Percentiles rank a stretch among this genome's conserved stretches.
phyloP scores from a whole-genome alignment of 2,888 invertebrate species.

The Athalia circularis region DNA sequence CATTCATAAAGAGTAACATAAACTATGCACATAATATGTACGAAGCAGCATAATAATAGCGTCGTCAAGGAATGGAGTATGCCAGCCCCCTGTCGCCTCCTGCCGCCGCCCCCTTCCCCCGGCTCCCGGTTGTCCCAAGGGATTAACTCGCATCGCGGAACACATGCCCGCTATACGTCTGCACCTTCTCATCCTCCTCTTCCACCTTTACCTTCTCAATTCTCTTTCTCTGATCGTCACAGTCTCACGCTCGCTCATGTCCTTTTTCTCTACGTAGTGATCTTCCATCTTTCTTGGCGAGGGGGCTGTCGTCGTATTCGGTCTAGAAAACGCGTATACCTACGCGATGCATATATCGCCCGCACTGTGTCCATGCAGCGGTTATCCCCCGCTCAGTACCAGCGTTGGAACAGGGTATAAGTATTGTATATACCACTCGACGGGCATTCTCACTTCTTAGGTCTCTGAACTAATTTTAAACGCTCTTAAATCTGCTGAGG shows the following conservation, averaged over 20 bases:
- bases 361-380: constrained; percentile 6
- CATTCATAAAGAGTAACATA: constrained; percentile 60
- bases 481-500: constrained; percentile 24
- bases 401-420: not conserved
- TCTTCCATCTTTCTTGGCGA: constrained; percentile 30
- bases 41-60: constrained; percentile 61
- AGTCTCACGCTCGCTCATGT: not conserved
- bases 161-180: constrained; percentile 62
- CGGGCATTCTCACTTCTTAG: not conserved
- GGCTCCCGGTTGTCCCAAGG: constrained; percentile 64
- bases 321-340: constrained; percentile 12
- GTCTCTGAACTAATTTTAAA: constrained; percentile 24
- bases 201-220: constrained; percentile 9
- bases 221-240: not conserved
- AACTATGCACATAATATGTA: constrained; percentile 63
- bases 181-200: constrained; percentile 57
- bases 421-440: constrained; percentile 8
- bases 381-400: constrained; percentile 29
- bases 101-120: constrained; percentile 40
- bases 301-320: not conserved
- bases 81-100: constrained; percentile 53
- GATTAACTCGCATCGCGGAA: constrained; percentile 63
- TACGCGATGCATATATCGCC: constrained; percentile 12
- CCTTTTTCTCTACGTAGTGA: constrained; percentile 11
- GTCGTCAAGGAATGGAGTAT: constrained; percentile 62